Base-by-base conservation (phyloP, 2,888 invertebrate genomes). In the Aethes cnicana region DNA sequence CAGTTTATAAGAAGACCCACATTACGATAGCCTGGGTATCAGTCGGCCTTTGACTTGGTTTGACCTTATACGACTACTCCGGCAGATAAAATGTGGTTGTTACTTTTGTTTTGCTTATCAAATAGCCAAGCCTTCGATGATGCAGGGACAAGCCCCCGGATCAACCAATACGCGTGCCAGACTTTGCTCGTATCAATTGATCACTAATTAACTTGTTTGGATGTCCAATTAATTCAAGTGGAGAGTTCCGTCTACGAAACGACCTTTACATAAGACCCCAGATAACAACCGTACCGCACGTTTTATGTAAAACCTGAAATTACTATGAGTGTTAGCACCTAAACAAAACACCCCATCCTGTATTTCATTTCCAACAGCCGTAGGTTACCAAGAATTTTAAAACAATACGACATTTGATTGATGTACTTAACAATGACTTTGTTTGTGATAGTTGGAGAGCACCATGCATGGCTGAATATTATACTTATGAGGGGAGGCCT, bases 121-220 rank as follows among this genome's bases (percentile, higher is more conserved):
- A 32, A 7, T n/a, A 41, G 50, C 42, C 47, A 55, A 35, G 55
- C 46, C 41, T 30, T 42, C 39, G 49, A 39, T 57, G 63, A 47
- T 56, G 57, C 59, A 53, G 55, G 58, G 83, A 68, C 84, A 74
- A 82, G 84, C 85, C 85, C 74, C 82, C 74, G 58, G 54, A 58
- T 36, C 52, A 32, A 20, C 37, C 20, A 42, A 17, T 39, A 39
- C 44, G 39, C 46, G 26, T 37, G 39, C 26, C 25, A 46, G 50
- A 52, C 50, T 50, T 50, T 52, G 43, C 33, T 28, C 37, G 11
- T 18, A 32, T 32, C 43, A 35, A 18, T 21, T 21, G 7, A 21
- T 17, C 36, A 12, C 11, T 44, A 30, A 50, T 23, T 37, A 44
- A 47, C 36, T 50, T 12, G 17, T 30, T 16, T 37, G 30, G 23